Base-by-base conservation (phyloP, 2,113 vertebrate species). In the Dromiciops gliroides region DNA sequence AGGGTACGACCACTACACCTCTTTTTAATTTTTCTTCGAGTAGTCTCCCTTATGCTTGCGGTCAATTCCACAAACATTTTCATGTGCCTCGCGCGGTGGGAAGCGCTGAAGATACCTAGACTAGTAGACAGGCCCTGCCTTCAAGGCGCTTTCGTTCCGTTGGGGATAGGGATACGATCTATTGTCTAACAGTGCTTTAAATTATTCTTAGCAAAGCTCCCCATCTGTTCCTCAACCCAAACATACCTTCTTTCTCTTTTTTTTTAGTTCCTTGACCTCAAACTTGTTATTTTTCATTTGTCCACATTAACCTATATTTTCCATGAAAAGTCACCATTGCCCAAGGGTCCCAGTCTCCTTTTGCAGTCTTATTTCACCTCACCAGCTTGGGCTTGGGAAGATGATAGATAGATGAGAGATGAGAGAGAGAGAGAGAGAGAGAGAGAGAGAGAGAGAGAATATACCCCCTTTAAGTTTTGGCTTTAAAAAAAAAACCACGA, bases 401-500 rank as follows among this genome's bases (percentile, higher is more conserved):
- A 51, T 3, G 51, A 51, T 14, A 53, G 52, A 26, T 0, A 53
- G 24, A 26, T 8, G 24, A 22, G 16, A 51, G 51, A n/a, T n/a
- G 50, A 51, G 50, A 7, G 50, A 3, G 50, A 51, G 1, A 0
- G 51, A 53, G 24, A 22, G 16, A 51, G 51, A n/a, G 50, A 51
- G 50, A 7, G 50, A 3, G 50, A 51, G 1, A 0, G 51, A 53
- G 52, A 53, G 25, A 26, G 6, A 28, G 0, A 24, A 23, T 24
- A 3, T 24, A 52, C 37, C 95, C 37, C 95, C 92, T 97, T 96
- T 92, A 51, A 93, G 94, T 48, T 98, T 96, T 96, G 93, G 88
- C 94, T 90, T 93, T 49, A 49, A 92, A 93, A 96, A 96, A 96
- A 96, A 97, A 97, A 96, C 96, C 51, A 94, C 97, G 95, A 96